phyloP scores from a whole-genome alignment of 1,140 invertebrate genomes.

The Drosophila cardini region DNA sequence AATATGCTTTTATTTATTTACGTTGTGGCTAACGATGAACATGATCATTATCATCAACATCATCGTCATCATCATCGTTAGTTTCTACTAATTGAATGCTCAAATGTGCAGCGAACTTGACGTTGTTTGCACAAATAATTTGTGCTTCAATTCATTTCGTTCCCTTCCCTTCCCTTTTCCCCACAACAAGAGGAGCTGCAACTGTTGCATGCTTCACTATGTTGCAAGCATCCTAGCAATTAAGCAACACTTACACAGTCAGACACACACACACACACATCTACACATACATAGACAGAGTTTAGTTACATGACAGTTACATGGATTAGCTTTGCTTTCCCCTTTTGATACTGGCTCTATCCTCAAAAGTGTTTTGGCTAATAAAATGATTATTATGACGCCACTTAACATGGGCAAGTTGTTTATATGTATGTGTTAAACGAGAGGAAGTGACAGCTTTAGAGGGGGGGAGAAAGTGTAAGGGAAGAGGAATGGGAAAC shows the following conservation, averaged over 20 bases:
- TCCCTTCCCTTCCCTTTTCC: not conserved
- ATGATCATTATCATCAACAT: not conserved
- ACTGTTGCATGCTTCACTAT: slow-evolving; percentile 44
- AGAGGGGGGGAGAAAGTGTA: too few species aligned
- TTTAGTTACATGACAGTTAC: slow-evolving; percentile 31
- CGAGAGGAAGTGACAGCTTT: not conserved
- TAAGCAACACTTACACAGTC: slow-evolving; percentile 52
- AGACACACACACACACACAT: slow-evolving; percentile 3
- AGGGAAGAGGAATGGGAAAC: too few species aligned
- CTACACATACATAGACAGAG: not conserved
- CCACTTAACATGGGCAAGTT: slow-evolving; percentile 57
- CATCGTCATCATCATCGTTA: not conserved
- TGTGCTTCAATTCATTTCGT: slow-evolving; percentile 30
- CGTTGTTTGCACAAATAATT: slow-evolving; percentile 44
- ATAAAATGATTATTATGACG: slow-evolving; percentile 54
- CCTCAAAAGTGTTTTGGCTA: slow-evolving; percentile 28
- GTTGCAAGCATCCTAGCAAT: slow-evolving; percentile 39
- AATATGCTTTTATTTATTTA: slow-evolving; percentile 57
- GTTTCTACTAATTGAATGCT: slow-evolving; percentile 8
- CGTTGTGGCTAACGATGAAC: slow-evolving; percentile 18
- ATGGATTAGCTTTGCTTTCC: slow-evolving; percentile 20
- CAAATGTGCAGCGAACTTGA: slow-evolving; percentile 28
- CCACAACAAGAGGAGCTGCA: slow-evolving; percentile 18
- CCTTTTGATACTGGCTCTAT: not conserved
- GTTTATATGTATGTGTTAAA: slow-evolving; percentile 23